Base-by-base conservation (phyloP, 2,888 invertebrate genomes). In the Euplexia lucipara region DNA sequence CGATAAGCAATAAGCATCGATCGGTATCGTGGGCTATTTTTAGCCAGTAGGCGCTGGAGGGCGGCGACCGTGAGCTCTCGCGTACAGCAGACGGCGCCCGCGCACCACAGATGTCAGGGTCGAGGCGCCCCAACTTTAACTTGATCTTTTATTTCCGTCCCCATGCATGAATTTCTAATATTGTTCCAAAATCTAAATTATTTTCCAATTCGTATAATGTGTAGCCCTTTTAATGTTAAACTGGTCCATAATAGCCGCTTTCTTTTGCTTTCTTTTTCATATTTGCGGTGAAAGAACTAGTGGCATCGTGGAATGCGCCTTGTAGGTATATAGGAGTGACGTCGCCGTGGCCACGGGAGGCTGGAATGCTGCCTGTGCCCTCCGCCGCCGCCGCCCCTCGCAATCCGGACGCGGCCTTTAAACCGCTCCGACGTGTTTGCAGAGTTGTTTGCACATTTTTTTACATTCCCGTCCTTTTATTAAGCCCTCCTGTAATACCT, bases 361-460 rank as follows among this genome's bases (percentile, higher is more conserved):
- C 90, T 92, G 93, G 94, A 93, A 95, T 94, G 94, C 89, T 88
- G 90, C 88, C 90, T 81, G 85, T 81, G 83, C 91, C 90, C 90
- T 90, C 87, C 88, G 86, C 91, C 87, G 78, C 88, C 88, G 84
- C 88, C 91, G 90, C 92, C 93, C 93, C 93, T 91, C 91, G 88
- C 93, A 91, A 94, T 94, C 94, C 94, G 93, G 93, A 94, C 93
- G 91, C 93, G 92, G 93, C 92, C 92, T 94, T 93, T 93, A 94
- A 94, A 94, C 95, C 92, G 92, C 94, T 91, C 93, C 92, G 88
- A 95, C 95, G 92, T 95, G 95, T 95, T 95, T 92, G 92, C 93
- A 86, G 90, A 94, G 91, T 94, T 93, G 94, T 94, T 95, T 93
- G 94, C 94, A 94, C 95, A 94, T 95, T 95, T 95, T 95, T 92